These are phyloP conservation scores for Bucco capensis DNA, from an alignment of 2,113 vertebrate species.

Conservation along the genomic window DNA sequence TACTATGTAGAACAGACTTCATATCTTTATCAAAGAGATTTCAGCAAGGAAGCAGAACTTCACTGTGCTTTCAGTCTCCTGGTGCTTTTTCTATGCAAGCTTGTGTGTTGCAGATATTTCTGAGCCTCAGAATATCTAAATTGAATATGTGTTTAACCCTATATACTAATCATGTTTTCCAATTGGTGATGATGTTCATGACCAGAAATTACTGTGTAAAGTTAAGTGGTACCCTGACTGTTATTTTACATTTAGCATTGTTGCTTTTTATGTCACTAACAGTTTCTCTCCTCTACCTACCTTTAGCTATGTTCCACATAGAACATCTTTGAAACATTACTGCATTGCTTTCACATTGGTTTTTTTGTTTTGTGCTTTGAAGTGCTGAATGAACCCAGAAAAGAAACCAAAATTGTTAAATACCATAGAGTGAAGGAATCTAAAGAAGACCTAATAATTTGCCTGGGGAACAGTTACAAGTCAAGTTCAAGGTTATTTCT, in stretches of 20 bases:
- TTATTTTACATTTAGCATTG: not conserved
- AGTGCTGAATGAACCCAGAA: not conserved
- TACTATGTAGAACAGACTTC: not conserved
- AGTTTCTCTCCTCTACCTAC: not conserved
- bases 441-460: constrained; percentile 19
- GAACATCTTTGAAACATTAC: not conserved
- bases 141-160: not conserved
- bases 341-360: not conserved
- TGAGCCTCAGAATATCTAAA: not conserved
- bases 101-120: not conserved
- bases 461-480: not conserved
- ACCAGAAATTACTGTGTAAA: not conserved
- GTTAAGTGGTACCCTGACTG: not conserved
- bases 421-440: not conserved
- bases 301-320: not conserved
- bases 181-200: not conserved
- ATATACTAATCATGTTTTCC: not conserved
- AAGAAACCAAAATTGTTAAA: constrained; percentile 8
- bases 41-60: not conserved
- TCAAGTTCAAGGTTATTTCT: constrained; percentile 33
- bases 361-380: constrained; percentile 16
- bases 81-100: not conserved
- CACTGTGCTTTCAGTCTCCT: not conserved
- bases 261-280: not conserved
- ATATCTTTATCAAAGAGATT: not conserved